Conservation (phyloP, 1,140 invertebrate species). For the Olivierus martensii region DNA sequence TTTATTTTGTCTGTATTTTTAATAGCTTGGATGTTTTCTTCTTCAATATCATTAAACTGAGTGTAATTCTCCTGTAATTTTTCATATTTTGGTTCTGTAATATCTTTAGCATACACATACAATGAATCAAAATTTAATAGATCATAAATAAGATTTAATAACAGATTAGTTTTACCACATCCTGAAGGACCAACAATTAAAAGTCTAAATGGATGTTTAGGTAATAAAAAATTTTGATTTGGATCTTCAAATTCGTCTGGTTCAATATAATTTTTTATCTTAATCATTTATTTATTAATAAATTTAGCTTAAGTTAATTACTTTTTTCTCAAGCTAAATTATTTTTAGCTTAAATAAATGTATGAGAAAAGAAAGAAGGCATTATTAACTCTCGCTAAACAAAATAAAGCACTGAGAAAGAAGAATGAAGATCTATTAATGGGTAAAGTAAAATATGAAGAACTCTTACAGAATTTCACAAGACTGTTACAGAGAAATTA, state of each 20-base stretch:
- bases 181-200: neutral
- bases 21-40: neutral
- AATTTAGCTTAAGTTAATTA: too few relatives aligned
- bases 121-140: neutral
- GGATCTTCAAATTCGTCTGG: neutral
- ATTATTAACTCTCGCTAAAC: too few relatives aligned
- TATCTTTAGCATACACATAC: neutral
- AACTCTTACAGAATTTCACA: too few relatives aligned
- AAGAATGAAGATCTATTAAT: too few relatives aligned
- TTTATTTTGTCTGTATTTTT: neutral
- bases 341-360: too few relatives aligned
- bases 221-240: neutral
- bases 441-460: too few relatives aligned
- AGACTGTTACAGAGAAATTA: too few relatives aligned
- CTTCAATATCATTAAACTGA: neutral
- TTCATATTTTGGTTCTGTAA: neutral
- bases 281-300: neutral
- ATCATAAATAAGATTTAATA: conserved; percentile 1
- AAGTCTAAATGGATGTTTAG: neutral
- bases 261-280: neutral
- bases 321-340: too few relatives aligned
- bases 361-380: too few relatives aligned
- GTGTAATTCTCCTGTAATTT: conserved; percentile 3
- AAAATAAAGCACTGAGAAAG: too few relatives aligned
- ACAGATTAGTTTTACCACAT: conserved; percentile 1